These are phyloP conservation scores for Rhynchonycteris naso DNA, from an alignment of 2,797 vertebrate species.

Conservation along the genomic window DNA sequence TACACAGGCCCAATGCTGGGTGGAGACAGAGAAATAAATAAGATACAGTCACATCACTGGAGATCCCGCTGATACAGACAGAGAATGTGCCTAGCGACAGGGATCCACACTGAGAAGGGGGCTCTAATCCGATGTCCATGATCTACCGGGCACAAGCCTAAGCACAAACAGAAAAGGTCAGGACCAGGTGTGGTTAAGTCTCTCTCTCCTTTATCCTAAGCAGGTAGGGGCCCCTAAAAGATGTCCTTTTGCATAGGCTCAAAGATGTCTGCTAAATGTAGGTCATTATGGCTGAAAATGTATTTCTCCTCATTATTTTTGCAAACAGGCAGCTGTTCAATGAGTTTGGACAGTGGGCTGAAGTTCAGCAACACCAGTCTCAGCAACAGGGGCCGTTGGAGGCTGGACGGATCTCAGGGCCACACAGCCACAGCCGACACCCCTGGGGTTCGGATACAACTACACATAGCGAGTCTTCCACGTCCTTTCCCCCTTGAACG, in stretches of 20 bases:
- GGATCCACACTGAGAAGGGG: not conserved
- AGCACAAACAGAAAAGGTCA: not conserved
- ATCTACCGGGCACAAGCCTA: not conserved
- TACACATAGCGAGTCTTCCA: not conserved
- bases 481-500: not conserved
- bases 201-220: not conserved
- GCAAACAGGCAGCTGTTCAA: not conserved
- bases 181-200: not conserved
- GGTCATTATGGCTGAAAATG: not conserved
- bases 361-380: not conserved
- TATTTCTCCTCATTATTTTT: not conserved
- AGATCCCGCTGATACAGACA: not conserved
- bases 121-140: not conserved
- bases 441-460: not conserved
- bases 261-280: not conserved
- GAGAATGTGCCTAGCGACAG: not conserved
- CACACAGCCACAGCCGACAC: accelerated
- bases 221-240: not conserved
- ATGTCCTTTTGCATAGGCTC: not conserved
- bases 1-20: not conserved
- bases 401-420: not conserved
- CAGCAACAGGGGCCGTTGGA: not conserved
- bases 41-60: not conserved
- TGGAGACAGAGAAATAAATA: not conserved
- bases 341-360: not conserved